phyloP scores from a whole-genome alignment of 2,888 invertebrate genomes.

The Leptogaster cylindrica region DNA sequence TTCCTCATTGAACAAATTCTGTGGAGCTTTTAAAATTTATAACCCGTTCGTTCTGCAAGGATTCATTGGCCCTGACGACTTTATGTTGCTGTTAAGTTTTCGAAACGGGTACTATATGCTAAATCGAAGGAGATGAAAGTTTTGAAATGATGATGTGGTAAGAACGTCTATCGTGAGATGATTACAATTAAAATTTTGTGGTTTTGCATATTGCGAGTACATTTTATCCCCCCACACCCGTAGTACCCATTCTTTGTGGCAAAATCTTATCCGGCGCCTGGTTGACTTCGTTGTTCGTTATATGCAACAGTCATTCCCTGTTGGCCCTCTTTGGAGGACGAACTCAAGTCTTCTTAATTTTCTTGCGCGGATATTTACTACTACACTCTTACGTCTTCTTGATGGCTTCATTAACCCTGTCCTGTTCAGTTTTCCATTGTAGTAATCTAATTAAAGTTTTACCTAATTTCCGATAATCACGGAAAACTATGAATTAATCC shows the following conservation, averaged over 20 bases:
- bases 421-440: no score
- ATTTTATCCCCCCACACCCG: no score
- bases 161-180: conserved; percentile 33
- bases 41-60: conserved; percentile 47
- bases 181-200: conserved; percentile 40
- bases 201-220: conserved; percentile 35
- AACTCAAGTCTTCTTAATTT: no score
- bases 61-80: conserved; percentile 17
- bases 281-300: conserved; percentile 35
- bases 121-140: conserved; percentile 37
- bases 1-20: conserved; percentile 50
- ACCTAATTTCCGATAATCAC: no score
- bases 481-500: no score
- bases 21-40: conserved; percentile 51
- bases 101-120: background rate
- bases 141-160: conserved; percentile 31
- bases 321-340: no score
- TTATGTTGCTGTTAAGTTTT: conserved; percentile 25
- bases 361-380: no score
- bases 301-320: no score
- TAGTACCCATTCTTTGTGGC: conserved; percentile 10
- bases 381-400: no score
- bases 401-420: no score
- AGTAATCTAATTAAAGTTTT: no score
- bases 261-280: conserved; percentile 36